Conservation (phyloP, 2,888 invertebrate genomes). For the Nemurella pictetii region DNA sequence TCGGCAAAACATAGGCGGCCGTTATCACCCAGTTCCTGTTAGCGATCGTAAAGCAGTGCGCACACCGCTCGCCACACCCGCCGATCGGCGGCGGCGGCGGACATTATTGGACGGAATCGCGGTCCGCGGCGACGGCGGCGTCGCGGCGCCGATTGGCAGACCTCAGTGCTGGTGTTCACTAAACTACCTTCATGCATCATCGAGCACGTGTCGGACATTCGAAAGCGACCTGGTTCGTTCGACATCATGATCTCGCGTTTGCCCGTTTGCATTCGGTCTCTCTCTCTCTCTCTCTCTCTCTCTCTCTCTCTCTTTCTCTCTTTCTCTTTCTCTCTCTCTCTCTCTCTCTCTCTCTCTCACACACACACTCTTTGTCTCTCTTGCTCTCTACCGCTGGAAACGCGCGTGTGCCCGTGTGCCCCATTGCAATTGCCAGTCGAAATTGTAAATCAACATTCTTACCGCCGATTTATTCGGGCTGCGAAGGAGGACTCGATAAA, state of each 20-base stretch:
- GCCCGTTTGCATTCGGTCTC: not conserved
- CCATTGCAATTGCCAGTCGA: not conserved
- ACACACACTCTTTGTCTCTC: no score
- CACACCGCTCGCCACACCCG: no score
- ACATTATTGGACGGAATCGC: not conserved
- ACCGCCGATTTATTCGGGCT: not conserved
- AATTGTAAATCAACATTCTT: not conserved
- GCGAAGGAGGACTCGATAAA: not conserved
- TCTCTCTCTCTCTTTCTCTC: no score
- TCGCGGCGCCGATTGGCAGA: not conserved
- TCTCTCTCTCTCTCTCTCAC: no score
- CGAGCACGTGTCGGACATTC: conserved; percentile 5
- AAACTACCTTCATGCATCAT: not conserved
- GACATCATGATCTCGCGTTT: not conserved
- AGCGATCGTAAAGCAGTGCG: conserved; percentile 4
- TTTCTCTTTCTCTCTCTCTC: no score
- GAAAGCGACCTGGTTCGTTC: not conserved
- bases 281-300: no score
- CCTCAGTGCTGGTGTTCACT: conserved; percentile 1
- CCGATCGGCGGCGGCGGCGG: not conserved
- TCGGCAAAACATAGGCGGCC: not conserved
- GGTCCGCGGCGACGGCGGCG: not conserved
- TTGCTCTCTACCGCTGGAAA: no score
- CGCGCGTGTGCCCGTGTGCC: no score
- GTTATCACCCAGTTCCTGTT: conserved; percentile 23